phyloP scores from a whole-genome alignment of 2,797 vertebrate species.

The Phrynocephalus vlangalii region DNA sequence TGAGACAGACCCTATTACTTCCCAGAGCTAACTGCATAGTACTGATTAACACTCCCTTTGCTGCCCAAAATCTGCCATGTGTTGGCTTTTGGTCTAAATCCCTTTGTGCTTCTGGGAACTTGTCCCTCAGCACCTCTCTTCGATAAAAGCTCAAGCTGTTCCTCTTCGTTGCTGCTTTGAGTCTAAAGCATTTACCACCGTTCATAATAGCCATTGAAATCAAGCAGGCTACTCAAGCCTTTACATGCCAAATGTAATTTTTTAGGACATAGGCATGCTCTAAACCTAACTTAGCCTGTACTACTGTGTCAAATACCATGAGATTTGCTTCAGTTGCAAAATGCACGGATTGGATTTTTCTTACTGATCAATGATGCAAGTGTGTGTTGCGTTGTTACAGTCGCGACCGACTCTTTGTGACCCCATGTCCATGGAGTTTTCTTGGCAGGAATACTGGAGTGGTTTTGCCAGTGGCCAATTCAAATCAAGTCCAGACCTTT shows the following conservation, averaged over 20 bases:
- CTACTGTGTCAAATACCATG: too few species aligned
- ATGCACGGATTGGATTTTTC: too few species aligned
- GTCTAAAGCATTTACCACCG: neutral
- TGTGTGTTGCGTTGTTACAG: too few species aligned
- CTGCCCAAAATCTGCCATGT: neutral
- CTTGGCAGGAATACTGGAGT: too few species aligned
- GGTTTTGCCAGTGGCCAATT: too few species aligned
- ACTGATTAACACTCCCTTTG: neutral
- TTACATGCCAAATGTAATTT: neutral
- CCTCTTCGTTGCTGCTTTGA: constrained; percentile 1
- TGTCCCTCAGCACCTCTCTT: neutral
- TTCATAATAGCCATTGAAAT: neutral
- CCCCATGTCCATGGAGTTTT: too few species aligned
- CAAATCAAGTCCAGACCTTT: too few species aligned
- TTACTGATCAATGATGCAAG: too few species aligned
- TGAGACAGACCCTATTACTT: neutral
- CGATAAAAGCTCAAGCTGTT: neutral
- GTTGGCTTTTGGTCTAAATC: neutral
- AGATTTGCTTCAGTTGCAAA: too few species aligned
- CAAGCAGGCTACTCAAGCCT: neutral
- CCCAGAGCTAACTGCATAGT: neutral
- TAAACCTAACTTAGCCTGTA: neutral
- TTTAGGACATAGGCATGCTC: neutral
- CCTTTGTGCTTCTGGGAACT: neutral
- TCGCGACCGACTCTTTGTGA: too few species aligned